Evolutionary conservation across 2,797 vertebrate genomes (phyloP).

Genomic region (Muscicapa comitata): DNA sequence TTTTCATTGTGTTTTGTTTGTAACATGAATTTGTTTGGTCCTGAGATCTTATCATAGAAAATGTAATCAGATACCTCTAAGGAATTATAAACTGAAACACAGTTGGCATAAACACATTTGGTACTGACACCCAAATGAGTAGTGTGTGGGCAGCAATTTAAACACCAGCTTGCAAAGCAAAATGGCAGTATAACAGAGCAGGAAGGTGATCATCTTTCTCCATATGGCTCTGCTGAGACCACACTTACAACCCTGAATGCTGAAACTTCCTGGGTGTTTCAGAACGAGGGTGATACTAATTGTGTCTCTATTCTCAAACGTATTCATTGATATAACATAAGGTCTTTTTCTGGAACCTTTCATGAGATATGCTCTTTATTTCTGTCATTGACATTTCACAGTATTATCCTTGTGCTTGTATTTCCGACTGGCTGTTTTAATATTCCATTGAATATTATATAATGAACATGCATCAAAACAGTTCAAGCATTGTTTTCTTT

Average conservation of each 20-base stretch:
- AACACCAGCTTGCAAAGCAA: constrained; percentile 61
- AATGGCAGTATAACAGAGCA: constrained; percentile 44
- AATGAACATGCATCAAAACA: not conserved
- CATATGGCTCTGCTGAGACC: constrained; percentile 42
- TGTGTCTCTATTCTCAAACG: not conserved
- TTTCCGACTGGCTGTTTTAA: not conserved
- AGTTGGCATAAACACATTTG: constrained; percentile 45
- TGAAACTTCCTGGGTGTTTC: not conserved
- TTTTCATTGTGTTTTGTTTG: not conserved
- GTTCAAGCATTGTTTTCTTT: not conserved
- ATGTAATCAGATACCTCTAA: not conserved
- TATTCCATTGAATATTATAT: not conserved
- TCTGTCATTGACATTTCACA: not conserved
- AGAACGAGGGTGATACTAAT: not conserved
- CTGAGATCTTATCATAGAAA: not conserved
- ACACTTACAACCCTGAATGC: not conserved
- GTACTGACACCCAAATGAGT: constrained; percentile 40
- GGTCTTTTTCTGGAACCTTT: not conserved
- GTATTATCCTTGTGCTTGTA: not conserved
- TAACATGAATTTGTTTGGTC: not conserved
- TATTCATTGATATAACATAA: not conserved
- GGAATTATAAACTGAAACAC: constrained; percentile 43
- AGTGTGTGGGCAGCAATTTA: constrained; percentile 51
- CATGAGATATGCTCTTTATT: not conserved
- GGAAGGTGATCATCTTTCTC: constrained; percentile 52